These are phyloP conservation scores for Tinamus guttatus DNA, from an alignment of 2,113 vertebrate species.

Conservation along the genomic window DNA sequence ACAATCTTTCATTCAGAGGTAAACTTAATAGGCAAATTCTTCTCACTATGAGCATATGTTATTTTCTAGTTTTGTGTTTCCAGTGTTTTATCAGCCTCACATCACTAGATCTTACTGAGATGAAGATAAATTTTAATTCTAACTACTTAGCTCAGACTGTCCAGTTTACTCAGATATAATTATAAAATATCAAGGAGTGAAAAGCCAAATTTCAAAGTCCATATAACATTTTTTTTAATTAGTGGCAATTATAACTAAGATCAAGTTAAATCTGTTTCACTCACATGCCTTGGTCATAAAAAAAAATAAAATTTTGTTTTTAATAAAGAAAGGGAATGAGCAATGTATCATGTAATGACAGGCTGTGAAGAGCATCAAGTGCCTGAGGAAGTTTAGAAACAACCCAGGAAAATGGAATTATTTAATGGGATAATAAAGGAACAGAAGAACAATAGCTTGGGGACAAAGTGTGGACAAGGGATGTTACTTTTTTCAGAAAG, in stretches of 20 bases:
- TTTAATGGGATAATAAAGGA: background rate
- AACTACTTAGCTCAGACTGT: background rate
- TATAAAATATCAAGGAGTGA: background rate
- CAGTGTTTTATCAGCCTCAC: background rate
- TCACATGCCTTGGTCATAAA: fast-evolving
- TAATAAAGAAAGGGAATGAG: background rate
- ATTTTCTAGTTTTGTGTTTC: background rate
- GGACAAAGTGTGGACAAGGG: background rate
- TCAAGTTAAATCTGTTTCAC: background rate
- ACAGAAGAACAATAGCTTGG: background rate
- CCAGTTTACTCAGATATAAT: background rate
- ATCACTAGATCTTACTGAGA: background rate
- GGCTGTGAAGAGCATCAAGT: background rate
- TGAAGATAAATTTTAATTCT: background rate
- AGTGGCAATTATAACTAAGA: background rate
- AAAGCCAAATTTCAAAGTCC: background rate
- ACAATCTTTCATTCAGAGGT: background rate
- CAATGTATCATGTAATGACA: background rate
- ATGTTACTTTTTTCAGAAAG: background rate
- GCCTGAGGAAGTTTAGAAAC: background rate
- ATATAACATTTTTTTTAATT: background rate
- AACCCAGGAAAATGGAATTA: background rate
- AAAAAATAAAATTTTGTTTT: background rate
- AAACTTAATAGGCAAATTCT: background rate
- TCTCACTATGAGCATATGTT: background rate